These are phyloP conservation scores for Callochromis pleurospilus DNA, from an alignment of 2,113 vertebrate species.

Conservation along the genomic window DNA sequence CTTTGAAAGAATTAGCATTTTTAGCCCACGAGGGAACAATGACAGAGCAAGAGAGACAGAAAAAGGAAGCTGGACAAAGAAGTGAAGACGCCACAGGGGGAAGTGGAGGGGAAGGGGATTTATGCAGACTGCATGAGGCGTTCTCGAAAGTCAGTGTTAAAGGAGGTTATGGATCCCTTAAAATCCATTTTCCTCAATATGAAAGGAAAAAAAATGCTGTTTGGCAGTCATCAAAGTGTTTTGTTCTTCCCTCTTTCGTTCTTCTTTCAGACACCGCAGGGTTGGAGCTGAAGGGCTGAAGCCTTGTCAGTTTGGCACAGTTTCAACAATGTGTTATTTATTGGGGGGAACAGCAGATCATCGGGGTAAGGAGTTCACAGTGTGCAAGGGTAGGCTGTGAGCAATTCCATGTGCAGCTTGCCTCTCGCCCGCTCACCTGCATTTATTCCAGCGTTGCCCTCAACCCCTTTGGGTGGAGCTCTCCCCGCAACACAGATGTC, in stretches of 20 bases:
- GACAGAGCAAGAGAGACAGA: constrained; percentile 16
- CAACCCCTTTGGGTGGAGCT: neutral
- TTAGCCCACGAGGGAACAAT: constrained; percentile 20
- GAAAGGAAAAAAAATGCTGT: constrained; percentile 50
- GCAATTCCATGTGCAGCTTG: constrained; percentile 11
- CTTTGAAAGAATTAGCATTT: constrained; percentile 67
- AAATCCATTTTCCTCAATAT: constrained; percentile 51
- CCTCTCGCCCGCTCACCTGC: neutral
- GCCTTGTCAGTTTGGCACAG: constrained; percentile 47
- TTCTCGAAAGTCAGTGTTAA: constrained; percentile 51
- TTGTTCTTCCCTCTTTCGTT: neutral
- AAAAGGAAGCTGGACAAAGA: constrained; percentile 4
- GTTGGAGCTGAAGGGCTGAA: neutral
- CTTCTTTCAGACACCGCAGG: neutral
- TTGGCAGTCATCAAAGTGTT: constrained; percentile 54
- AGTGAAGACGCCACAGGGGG: neutral
- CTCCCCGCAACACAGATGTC: neutral
- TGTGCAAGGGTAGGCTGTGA: neutral
- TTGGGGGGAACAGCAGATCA: constrained; percentile 8
- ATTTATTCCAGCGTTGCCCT: neutral
- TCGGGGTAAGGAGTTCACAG: constrained; percentile 17
- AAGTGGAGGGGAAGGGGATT: neutral
- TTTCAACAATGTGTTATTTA: constrained; percentile 52
- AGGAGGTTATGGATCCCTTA: constrained; percentile 58
- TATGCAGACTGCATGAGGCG: neutral